Evolutionary conservation across 2,888 invertebrate species (phyloP).

Genomic region (Punctoribates punctum): DNA sequence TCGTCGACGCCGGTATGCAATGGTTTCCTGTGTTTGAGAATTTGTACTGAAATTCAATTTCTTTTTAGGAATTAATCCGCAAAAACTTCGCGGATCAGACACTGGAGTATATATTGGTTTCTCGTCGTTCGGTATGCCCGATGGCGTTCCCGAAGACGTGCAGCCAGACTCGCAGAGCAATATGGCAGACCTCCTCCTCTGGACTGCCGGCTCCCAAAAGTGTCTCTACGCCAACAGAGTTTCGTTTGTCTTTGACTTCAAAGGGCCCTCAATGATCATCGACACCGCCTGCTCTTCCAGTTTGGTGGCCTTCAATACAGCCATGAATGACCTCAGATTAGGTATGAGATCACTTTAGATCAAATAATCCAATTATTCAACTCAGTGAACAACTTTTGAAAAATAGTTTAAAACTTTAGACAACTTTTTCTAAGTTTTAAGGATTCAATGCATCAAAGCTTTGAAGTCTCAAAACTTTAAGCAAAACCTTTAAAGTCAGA

Average conservation of each 20-base stretch:
- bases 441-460: no score
- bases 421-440: neutral
- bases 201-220: slow-evolving; percentile 82
- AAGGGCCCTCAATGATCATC: slow-evolving; percentile 56
- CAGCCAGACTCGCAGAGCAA: slow-evolving; percentile 73
- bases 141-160: slow-evolving; percentile 74
- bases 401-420: neutral
- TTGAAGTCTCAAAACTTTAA: no score
- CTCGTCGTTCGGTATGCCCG: slow-evolving; percentile 82
- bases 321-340: slow-evolving; percentile 68
- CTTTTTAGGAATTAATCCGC: slow-evolving; percentile 65
- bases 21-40: neutral
- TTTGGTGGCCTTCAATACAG: slow-evolving; percentile 50
- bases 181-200: slow-evolving; percentile 61
- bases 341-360: slow-evolving; percentile 57
- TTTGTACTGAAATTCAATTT: neutral
- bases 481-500: no score
- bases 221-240: slow-evolving; percentile 89
- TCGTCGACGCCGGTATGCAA: slow-evolving; percentile 71
- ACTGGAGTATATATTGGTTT: slow-evolving; percentile 95
- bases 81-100: slow-evolving; percentile 74
- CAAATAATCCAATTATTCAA: neutral
- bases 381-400: no score
- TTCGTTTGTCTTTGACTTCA: slow-evolving; percentile 90
- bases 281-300: slow-evolving; percentile 45